Percentiles rank a stretch among this genome's conserved stretches.
Conservation (phyloP, 53 echinoderm and acorn worm genomes). For the Holothuria scabra region DNA sequence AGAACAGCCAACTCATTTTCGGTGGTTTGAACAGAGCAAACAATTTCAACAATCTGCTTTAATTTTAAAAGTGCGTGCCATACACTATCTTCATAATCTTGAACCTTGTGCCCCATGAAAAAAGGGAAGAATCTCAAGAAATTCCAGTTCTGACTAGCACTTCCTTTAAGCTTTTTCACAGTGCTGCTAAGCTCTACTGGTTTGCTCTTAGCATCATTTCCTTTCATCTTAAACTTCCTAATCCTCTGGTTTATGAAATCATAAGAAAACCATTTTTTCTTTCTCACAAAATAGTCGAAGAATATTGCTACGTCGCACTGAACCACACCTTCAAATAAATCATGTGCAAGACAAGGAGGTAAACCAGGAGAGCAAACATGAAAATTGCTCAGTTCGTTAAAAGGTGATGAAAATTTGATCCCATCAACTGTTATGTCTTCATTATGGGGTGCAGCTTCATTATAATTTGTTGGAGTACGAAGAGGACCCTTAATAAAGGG, state of each 20-base stretch:
- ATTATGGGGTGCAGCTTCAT: slow-evolving; percentile 20
- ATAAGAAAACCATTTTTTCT: slow-evolving; percentile 51
- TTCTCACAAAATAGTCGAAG: slow-evolving; percentile 47
- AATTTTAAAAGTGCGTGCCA: slow-evolving; percentile 46
- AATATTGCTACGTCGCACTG: slow-evolving; percentile 50
- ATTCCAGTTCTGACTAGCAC: slow-evolving; percentile 66
- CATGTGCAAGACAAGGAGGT: too few relatives aligned
- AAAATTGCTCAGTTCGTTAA: slow-evolving; percentile 58
- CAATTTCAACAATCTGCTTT: slow-evolving; percentile 49
- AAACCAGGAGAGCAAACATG: slow-evolving; percentile 67
- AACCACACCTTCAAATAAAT: slow-evolving; percentile 54
- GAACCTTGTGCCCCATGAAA: slow-evolving; percentile 50
- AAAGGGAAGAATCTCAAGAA: slow-evolving; percentile 56
- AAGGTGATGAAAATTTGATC: slow-evolving; percentile 34
- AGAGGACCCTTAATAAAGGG: not conserved
- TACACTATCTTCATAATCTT: slow-evolving; percentile 43
- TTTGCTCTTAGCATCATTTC: slow-evolving; percentile 40
- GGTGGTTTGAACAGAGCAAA: slow-evolving; percentile 37
- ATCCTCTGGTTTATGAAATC: slow-evolving; percentile 53
- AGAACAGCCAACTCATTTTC: slow-evolving; percentile 8
- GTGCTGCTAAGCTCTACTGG: slow-evolving; percentile 30
- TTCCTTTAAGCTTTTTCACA: slow-evolving; percentile 39
- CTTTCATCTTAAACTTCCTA: slow-evolving; percentile 34
- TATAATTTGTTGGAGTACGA: not conserved
- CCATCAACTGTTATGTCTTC: not conserved